These are phyloP conservation scores for Xiphophorus maculatus DNA, from an alignment of 2,113 vertebrate species.

Conservation along the genomic window DNA sequence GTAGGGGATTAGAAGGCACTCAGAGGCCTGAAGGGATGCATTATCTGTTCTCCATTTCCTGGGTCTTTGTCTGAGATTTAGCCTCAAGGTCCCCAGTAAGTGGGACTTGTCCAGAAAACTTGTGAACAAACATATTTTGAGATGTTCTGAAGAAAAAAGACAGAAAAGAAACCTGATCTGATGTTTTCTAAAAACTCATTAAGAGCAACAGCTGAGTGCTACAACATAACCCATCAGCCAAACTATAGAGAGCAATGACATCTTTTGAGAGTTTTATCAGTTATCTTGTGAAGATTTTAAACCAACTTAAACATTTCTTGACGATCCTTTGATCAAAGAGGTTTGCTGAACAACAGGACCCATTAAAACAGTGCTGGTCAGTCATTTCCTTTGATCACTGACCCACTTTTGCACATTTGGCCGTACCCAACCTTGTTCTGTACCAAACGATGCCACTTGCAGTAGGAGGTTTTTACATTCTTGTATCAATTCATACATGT, in stretches of 20 bases:
- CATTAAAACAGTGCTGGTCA: no score
- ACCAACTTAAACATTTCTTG: not conserved
- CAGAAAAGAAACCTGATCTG: not conserved
- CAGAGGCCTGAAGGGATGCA: conserved; percentile 17
- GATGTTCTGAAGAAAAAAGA: conserved; percentile 14
- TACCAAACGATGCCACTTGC: not conserved
- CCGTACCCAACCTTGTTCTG: not conserved
- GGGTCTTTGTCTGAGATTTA: conserved; percentile 2
- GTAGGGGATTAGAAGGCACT: conserved; percentile 8
- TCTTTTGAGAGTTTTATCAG: not conserved
- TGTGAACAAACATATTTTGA: not conserved
- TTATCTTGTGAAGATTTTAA: not conserved
- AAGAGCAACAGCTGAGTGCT: conserved; percentile 6
- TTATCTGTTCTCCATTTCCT: conserved; percentile 5
- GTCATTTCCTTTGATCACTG: no score
- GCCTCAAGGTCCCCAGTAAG: conserved; percentile 1
- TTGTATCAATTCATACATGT: not conserved
- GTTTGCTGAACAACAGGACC: not conserved
- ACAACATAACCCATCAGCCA: not conserved
- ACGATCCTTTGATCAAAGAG: not conserved
- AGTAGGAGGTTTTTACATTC: not conserved
- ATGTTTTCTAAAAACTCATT: conserved; percentile 8
- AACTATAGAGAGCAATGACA: not conserved
- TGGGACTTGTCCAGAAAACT: conserved; percentile 1
- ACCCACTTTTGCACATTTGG: not conserved